Conservation (phyloP, 2,797 vertebrate species). For the Halcyon badia region DNA sequence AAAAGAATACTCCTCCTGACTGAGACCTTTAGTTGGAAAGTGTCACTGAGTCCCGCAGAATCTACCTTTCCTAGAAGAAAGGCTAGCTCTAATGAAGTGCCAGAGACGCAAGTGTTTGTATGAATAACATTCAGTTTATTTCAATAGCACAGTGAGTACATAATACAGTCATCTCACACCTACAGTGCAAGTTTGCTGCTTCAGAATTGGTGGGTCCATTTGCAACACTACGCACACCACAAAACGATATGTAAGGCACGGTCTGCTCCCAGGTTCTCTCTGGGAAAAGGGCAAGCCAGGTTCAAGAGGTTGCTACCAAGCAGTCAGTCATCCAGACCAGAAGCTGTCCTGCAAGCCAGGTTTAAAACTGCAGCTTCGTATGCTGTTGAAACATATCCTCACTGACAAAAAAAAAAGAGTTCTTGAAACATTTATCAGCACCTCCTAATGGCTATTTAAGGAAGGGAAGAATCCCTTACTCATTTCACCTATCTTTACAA, state of each 20-base stretch:
- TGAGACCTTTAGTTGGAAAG: background rate
- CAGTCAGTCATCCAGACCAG: background rate
- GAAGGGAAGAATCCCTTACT: background rate
- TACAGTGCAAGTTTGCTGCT: background rate
- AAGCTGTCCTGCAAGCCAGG: background rate
- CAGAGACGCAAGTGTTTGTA: background rate
- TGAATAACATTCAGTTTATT: background rate
- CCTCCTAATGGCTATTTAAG: background rate
- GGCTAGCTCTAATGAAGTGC: background rate
- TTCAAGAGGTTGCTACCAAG: background rate
- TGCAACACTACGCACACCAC: background rate
- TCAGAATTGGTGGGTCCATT: background rate
- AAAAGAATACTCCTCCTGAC: background rate
- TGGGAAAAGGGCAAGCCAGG: background rate
- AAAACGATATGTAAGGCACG: fast-evolving
- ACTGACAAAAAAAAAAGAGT: background rate
- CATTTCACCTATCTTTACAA: background rate
- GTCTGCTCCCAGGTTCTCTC: background rate
- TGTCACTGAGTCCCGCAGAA: background rate
- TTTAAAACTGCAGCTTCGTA: background rate
- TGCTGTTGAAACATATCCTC: background rate
- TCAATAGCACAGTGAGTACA: background rate
- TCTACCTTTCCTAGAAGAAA: background rate
- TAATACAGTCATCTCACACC: background rate
- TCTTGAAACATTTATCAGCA: background rate